Evolutionary conservation across 2,797 vertebrate species (phyloP).

Genomic region (Melanotaenia parkinsoni): DNA sequence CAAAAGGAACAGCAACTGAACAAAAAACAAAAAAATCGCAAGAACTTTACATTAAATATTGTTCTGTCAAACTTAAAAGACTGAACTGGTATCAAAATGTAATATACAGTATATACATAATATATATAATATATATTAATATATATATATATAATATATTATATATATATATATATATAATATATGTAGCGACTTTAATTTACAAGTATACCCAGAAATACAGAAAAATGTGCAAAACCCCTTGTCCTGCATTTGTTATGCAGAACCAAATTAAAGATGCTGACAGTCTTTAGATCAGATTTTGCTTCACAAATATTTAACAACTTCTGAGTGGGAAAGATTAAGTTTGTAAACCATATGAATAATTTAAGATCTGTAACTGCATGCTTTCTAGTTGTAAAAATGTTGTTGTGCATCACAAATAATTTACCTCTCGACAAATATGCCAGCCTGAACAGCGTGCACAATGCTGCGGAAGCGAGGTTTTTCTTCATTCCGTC

Average conservation of each 20-base stretch:
- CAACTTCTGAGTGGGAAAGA: slow-evolving; percentile 14
- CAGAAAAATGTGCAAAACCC: not conserved
- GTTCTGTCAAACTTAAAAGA: not conserved
- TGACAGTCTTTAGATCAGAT: slow-evolving; percentile 4
- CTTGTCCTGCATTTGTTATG: slow-evolving; percentile 6
- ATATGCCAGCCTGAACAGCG: slow-evolving; percentile 97
- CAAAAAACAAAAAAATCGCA: not conserved
- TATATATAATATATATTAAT: not conserved
- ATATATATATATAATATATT: not conserved
- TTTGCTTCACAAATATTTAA: slow-evolving; percentile 14
- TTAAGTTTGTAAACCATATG: slow-evolving; percentile 22
- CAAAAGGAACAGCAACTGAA: not conserved
- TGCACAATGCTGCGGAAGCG: slow-evolving; percentile 97
- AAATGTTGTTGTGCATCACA: slow-evolving; percentile 15
- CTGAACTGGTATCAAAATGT: not conserved
- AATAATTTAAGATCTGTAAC: slow-evolving; percentile 41
- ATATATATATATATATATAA: no score
- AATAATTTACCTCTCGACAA: slow-evolving; percentile 91
- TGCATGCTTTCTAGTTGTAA: slow-evolving; percentile 7
- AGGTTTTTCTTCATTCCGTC: slow-evolving; percentile 93
- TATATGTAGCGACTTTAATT: not conserved
- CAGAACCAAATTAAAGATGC: slow-evolving; percentile 11
- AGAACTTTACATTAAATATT: not conserved
- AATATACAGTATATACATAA: no score
- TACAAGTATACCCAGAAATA: not conserved